These are phyloP conservation scores for Periphyllus acericola DNA, from an alignment of 2,888 invertebrate genomes.

Conservation along the genomic window DNA sequence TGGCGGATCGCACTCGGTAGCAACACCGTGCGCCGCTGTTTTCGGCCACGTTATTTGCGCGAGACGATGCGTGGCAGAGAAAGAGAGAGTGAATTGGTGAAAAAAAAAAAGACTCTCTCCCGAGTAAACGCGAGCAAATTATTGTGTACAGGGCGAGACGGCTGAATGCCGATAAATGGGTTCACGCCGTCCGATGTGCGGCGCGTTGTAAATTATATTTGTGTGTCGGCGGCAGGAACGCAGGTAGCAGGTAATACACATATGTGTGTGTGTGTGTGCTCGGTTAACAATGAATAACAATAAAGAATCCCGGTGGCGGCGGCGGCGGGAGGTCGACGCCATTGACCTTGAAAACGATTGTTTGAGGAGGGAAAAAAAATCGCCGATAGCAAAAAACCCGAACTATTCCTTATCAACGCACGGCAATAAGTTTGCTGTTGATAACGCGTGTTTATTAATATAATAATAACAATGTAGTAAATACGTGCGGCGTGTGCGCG, in stretches of 20 bases:
- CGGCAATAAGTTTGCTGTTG: background rate
- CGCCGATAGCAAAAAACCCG: background rate
- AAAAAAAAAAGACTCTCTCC: no score
- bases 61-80: no score
- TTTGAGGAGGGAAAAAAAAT: background rate
- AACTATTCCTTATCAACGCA: background rate
- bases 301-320: background rate
- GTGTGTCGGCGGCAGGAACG: no score
- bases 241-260: no score
- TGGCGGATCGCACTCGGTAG: no score
- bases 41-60: no score
- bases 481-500: background rate
- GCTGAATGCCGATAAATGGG: no score
- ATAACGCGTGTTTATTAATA: background rate
- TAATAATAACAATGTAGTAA: background rate
- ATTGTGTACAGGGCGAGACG: background rate
- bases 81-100: no score
- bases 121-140: background rate
- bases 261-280: background rate
- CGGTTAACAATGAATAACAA: background rate
- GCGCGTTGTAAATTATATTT: no score
- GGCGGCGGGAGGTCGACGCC: background rate
- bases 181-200: no score
- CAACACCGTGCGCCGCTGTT: no score
- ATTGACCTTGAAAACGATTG: constrained; percentile 27